Percentiles rank a stretch among this genome's conserved stretches.
These are phyloP conservation scores for Periplaneta americana DNA, from an alignment of 1,140 invertebrate species.

Conservation along the genomic window DNA sequence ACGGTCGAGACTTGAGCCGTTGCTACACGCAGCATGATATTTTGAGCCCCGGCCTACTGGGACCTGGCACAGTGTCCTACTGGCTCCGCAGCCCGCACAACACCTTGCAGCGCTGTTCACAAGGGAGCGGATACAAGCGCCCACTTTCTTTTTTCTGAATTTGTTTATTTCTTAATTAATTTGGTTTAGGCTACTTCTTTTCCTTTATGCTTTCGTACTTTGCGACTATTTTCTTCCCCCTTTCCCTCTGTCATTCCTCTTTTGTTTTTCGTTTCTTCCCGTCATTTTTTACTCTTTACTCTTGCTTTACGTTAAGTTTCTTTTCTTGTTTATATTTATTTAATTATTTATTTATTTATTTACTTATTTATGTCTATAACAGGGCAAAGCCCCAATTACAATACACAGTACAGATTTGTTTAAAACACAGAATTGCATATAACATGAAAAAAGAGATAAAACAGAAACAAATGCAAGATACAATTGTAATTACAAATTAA, in stretches of 20 bases:
- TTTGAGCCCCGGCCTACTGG: background rate
- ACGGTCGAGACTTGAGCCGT: background rate
- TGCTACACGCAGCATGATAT: background rate
- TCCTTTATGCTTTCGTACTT: background rate
- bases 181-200: background rate
- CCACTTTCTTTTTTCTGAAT: background rate
- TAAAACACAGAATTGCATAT: too few relatives aligned
- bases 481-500: too few relatives aligned
- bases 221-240: background rate
- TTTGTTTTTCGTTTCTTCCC: background rate
- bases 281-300: background rate
- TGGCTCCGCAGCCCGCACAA: background rate
- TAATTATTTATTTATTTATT: too few relatives aligned
- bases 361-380: too few relatives aligned
- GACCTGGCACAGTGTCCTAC: background rate
- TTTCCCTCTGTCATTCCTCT: background rate
- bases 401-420: too few relatives aligned
- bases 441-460: too few relatives aligned
- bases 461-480: too few relatives aligned
- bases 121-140: background rate
- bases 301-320: too few relatives aligned
- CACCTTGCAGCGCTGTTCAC: background rate
- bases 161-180: background rate
- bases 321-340: too few relatives aligned
- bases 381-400: too few relatives aligned